Base-by-base conservation (phyloP, 1,140 invertebrate genomes). In the Theocolax elegans region DNA sequence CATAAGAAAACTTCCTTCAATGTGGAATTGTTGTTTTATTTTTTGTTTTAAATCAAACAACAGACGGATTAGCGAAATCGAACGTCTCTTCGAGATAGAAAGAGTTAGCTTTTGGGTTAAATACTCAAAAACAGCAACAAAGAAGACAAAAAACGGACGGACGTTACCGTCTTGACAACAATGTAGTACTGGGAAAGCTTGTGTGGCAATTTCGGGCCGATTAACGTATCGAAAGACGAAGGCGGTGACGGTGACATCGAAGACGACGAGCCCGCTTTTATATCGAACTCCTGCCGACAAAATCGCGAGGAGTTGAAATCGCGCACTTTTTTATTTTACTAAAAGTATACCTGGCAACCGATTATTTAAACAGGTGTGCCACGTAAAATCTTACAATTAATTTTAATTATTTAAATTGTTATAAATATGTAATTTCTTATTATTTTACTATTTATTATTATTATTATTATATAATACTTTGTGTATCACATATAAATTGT, bases 161-260 rank as follows among this genome's bases (percentile, higher is more conserved):
- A 83, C 78, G 78, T 85, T 86, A 85, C 85, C 85, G 83, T 83
- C 80, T 83, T 85, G 79, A 79, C 79, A 77, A 89, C 81, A 85
- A 88, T 87, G 83, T 87, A 88, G 84, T 85, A 87, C 83, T 86
- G 81, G 76, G 80, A 80, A 82, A 77, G 74, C 79, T 84, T 83
- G 83, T 80, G 83, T 74, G 82, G 79, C 81, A 83, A 77, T 85
- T 85, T 85, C 63, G 83, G 83, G 73, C 83, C 83, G 76, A 85
- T 80, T 77, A 83, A 81, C 78, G 77, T 76, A 78, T 83, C 79
- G 75, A 81, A 78, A 79, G 76, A 79, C 77, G 79, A 78, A 78
- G 80, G 79, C 75, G 80, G 80, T 77, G 76, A 64, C 75, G 78
- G 72, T 73, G 40, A 23, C 48, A 59, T 65, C 54, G 69, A 59